Conservation (phyloP, 2,888 invertebrate species). For the Aspidiotus destructor region DNA sequence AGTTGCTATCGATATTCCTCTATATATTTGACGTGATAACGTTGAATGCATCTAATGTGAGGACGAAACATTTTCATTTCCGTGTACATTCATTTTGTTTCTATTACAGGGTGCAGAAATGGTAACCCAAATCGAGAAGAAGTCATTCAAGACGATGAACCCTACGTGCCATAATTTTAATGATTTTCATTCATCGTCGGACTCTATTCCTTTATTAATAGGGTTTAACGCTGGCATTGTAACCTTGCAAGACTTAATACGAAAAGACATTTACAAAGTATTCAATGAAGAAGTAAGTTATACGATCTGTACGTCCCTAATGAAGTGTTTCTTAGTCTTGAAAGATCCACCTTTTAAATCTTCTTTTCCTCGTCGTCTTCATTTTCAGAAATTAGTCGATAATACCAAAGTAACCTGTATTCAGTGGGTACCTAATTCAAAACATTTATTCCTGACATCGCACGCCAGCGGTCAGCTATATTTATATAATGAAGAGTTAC, state of each 20-base stretch:
- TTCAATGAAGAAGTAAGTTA: constrained; percentile 87
- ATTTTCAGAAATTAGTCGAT: constrained; percentile 75
- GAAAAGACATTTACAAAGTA: constrained; percentile 88
- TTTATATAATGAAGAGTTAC: constrained; percentile 91
- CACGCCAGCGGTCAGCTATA: constrained; percentile 95
- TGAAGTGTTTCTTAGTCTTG: neutral
- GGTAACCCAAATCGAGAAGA: constrained; percentile 93
- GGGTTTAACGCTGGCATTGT: constrained; percentile 98
- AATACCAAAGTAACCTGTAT: constrained; percentile 93
- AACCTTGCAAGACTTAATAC: constrained; percentile 92
- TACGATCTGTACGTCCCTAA: neutral
- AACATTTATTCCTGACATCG: constrained; percentile 85
- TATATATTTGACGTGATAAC: too few species aligned
- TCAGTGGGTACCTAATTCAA: constrained; percentile 92
- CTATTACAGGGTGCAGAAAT: constrained; percentile 74
- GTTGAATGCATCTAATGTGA: too few species aligned
- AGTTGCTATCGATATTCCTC: too few species aligned
- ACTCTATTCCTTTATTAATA: constrained; percentile 81
- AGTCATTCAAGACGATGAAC: constrained; percentile 96
- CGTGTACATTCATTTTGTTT: neutral
- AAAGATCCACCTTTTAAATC: neutral
- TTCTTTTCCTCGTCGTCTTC: constrained; percentile 33
- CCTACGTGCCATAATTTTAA: constrained; percentile 99
- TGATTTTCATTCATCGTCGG: constrained; percentile 64
- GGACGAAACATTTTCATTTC: too few species aligned